Base-by-base conservation (phyloP, 2,113 vertebrate species). In the Pungitius pungitius region DNA sequence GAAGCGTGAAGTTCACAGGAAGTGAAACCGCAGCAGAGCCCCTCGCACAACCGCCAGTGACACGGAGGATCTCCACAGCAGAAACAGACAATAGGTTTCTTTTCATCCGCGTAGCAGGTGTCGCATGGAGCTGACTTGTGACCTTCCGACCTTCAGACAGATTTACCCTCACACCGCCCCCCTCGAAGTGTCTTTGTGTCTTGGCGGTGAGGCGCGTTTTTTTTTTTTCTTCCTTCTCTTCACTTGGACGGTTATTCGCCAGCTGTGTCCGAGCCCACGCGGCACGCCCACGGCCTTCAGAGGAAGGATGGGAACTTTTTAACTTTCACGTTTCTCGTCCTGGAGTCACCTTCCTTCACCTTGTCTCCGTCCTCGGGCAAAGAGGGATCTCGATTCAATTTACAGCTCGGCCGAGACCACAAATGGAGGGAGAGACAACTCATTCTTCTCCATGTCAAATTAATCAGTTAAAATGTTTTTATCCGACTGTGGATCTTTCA, bases 1-100 rank as follows among this genome's bases (percentile, higher is more conserved):
- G 22, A 45, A 63, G 58, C 6, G 26, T 42, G 6, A 76, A 24
- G 65, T 47, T 47, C 13, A 59, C 69, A 88, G 81, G 81, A 89
- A 87, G 82, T 85, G 81, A 89, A 88, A 86, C 62, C 42, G 20
- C 33, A 54, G 61, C 8, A 52, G 55, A 68, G 24, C 40, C 15
- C 40, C n/a, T 11, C 5, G 22, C 42, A 22, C 52, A 37, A 35
- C 30, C 43, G 7, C n/a, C 9, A 11, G 43, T 18, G 26, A 56
- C 17, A 37, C 15, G n/a, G 43, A 51, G 73, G 64, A 55, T 35
- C 60, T 76, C 60, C 71, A 45, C 37, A 55, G 26, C n/a, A 65
- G 10, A 71, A 65, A 75, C 74, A 77, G 27, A 55, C 66, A 17
- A 11, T 0, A 62, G n/a, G 55, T 54, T 4, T 52, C 22, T 17